phyloP scores from a whole-genome alignment of 2,888 invertebrate species.

The Epistrophe eligans region DNA sequence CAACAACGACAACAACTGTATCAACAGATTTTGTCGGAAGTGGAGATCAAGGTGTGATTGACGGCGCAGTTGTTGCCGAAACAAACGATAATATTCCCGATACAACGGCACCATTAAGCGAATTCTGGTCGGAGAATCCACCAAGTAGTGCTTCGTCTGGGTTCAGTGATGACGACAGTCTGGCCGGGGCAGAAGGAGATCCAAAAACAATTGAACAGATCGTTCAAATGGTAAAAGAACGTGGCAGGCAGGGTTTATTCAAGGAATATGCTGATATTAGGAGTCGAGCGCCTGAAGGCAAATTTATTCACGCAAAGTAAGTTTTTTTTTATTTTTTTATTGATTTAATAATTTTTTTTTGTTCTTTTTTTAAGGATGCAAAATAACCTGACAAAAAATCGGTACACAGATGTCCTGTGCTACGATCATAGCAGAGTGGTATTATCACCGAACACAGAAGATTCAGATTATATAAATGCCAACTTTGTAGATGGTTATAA shows the following conservation, averaged over 20 bases:
- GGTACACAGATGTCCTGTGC: constrained; percentile 98
- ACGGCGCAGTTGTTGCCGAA: constrained; percentile 81
- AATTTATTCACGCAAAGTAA: constrained; percentile 94
- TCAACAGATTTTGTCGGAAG: constrained; percentile 76
- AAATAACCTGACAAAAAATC: constrained; percentile 92
- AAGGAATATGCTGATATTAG: constrained; percentile 96
- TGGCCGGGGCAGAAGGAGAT: constrained; percentile 89
- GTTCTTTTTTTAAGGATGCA: constrained; percentile 84
- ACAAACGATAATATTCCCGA: constrained; percentile 83
- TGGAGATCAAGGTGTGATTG: constrained; percentile 79
- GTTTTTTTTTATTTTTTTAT: too few species aligned
- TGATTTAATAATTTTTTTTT: constrained; percentile 40
- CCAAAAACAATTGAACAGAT: constrained; percentile 88
- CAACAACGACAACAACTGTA: constrained; percentile 59
- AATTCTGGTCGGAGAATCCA: constrained; percentile 86
- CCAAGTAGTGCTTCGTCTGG: constrained; percentile 92
- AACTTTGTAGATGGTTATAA: constrained; percentile 99
- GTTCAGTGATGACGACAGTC: constrained; percentile 95
- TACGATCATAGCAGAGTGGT: constrained; percentile 97
- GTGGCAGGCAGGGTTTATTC: constrained; percentile 92
- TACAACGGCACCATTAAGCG: constrained; percentile 78
- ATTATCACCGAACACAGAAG: constrained; percentile 90
- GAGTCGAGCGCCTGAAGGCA: constrained; percentile 92
- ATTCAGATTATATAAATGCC: constrained; percentile 97
- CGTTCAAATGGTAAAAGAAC: constrained; percentile 87